Evolutionary conservation across 2,797 vertebrate genomes (phyloP).

Genomic region (Eutrigla gurnardus): DNA sequence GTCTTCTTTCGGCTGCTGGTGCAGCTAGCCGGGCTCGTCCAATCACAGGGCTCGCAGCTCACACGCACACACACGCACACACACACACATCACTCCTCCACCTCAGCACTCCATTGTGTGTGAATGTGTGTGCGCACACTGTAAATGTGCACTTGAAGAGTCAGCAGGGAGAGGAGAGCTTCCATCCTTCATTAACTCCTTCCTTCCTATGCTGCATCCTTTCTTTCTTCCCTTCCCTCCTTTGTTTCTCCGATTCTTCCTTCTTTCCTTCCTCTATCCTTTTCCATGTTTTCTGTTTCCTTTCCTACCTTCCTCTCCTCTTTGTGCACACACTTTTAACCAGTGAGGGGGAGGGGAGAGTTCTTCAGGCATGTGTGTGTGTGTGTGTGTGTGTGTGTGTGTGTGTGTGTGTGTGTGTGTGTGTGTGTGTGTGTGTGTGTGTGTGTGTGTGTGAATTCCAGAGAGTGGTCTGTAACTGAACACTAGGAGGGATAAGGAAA

Average conservation of each 20-base stretch:
- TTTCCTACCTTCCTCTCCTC: conserved; percentile 1
- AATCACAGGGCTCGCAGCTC: conserved; percentile 69
- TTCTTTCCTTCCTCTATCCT: conserved; percentile 7
- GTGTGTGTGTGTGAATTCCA: conserved; percentile 53
- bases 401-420: conserved; percentile 22
- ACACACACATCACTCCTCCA: conserved; percentile 63
- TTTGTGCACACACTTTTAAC: conserved; percentile 40
- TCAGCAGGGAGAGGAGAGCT: conserved; percentile 55
- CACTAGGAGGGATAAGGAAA: conserved; percentile 8
- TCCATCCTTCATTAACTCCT: conserved; percentile 9
- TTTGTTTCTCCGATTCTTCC: conserved; percentile 12
- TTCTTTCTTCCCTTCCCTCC: no score
- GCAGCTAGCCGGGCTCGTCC: conserved; percentile 71
- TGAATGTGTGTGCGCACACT: conserved; percentile 31
- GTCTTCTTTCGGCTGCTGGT: conserved; percentile 71
- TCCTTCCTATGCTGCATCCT: conserved; percentile 8
- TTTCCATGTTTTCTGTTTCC: neutral
- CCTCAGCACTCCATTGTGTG: conserved; percentile 58
- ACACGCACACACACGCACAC: conserved; percentile 44
- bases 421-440: conserved; percentile 20
- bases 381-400: conserved; percentile 6
- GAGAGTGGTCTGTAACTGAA: conserved; percentile 56
- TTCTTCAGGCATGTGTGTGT: conserved; percentile 25
- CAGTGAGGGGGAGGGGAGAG: conserved; percentile 48
- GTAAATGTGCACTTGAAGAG: conserved; percentile 49